Conservation (phyloP, 2,797 vertebrate species). For the Falco rusticolus region DNA sequence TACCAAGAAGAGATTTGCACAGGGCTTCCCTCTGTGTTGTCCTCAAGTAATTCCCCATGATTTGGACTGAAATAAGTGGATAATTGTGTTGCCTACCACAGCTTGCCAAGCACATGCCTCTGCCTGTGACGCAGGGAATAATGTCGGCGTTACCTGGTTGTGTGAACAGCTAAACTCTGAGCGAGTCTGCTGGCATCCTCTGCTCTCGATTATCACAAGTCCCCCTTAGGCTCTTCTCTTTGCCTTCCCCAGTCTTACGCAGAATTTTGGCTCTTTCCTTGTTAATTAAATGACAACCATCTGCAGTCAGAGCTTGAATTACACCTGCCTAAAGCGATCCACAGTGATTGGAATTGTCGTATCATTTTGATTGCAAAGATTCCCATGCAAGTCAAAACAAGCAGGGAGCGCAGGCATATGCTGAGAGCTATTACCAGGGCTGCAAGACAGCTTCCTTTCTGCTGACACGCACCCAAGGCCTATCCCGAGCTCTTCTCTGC, state of each 20-base stretch:
- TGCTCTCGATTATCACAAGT: not conserved
- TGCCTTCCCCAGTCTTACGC: not conserved
- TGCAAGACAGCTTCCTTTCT: not conserved
- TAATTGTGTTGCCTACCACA: not conserved
- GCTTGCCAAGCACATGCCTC: not conserved
- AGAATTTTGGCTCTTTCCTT: conserved; percentile 40
- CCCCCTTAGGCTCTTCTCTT: conserved; percentile 45
- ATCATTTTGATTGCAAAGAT: conserved; percentile 54
- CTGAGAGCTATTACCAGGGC: not conserved
- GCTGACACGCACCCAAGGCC: not conserved
- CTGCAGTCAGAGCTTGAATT: conserved; percentile 48
- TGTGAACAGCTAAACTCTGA: not conserved
- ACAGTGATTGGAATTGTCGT: not conserved
- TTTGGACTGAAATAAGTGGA: not conserved
- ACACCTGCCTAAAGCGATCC: conserved; percentile 51
- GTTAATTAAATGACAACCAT: conserved; percentile 55
- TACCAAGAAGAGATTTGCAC: not conserved
- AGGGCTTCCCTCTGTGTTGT: not conserved
- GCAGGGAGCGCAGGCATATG: not conserved
- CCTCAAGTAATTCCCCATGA: not conserved
- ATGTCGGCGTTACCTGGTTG: not conserved
- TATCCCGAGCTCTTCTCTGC: not conserved
- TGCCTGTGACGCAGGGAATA: not conserved
- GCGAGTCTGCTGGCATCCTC: not conserved
- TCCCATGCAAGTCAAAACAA: conserved; percentile 32